Base-by-base conservation (phyloP, 2,113 vertebrate species). In the Myocastor coypus region DNA sequence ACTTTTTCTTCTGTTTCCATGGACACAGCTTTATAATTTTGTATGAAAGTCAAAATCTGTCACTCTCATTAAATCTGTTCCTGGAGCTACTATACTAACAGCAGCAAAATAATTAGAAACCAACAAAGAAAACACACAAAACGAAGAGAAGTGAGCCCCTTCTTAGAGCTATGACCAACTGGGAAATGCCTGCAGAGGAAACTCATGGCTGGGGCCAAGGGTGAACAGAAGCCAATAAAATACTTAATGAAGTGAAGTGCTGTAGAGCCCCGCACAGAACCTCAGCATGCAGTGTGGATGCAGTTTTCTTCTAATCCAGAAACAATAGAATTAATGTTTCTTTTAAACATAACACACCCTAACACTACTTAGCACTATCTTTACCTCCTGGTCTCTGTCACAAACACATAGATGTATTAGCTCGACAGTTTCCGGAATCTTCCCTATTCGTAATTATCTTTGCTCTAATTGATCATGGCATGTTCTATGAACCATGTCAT, bases 1-100 rank as follows among this genome's bases (percentile, higher is more conserved):
- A 92, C 97, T 97, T 98, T 97, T 96, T 86, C 90, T 97, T 98
- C 98, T 97, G 98, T 99, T 99, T 98, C 98, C 98, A 99, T 98
- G 98, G 98, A 97, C 98, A 98, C 98, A 83, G 92, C 89, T 98
- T 98, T 97, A 98, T 97, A 98, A 98, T 97, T 98, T 96, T 98
- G 96, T 96, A 95, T 95, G 95, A 95, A 97, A 98, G 87, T 96
- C 91, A 97, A 97, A 97, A 97, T 97, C 98, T 98, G 96, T 97
- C 98, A 97, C 89, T 97, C 98, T 98, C 98, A 97, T 98, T 97
- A 98, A 98, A 96, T 98, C 96, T 89, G 32, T 96, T 98, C 98
- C 98, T 98, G 97, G 96, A 98, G 96, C 0, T 13, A 96, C 97
- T 92, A 91, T 81, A 46, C 78, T 97, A 96, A 98, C 94, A 98